Conservation (phyloP, 2,797 vertebrate species). For the Knipowitschia caucasica region DNA sequence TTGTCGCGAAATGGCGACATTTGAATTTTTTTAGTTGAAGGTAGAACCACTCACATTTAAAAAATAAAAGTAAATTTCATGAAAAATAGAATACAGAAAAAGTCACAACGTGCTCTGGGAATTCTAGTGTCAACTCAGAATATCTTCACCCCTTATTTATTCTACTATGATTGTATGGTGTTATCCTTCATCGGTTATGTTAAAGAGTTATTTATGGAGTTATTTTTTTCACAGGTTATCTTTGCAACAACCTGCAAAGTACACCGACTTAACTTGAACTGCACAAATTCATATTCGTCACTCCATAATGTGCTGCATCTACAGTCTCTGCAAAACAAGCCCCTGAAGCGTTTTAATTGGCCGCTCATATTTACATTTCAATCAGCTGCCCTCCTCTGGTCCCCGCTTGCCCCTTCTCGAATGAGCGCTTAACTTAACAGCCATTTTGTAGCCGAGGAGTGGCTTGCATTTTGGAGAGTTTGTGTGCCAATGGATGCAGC, state of each 20-base stretch:
- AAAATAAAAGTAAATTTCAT: no score
- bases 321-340: slow-evolving; percentile 72
- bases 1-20: no score
- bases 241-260: not conserved
- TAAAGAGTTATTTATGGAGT: no score
- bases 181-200: no score
- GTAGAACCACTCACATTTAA: no score
- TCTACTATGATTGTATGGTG: no score
- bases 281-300: slow-evolving; percentile 72
- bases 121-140: no score
- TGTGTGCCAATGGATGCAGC: slow-evolving; percentile 51
- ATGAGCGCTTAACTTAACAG: slow-evolving; percentile 49
- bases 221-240: no score
- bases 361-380: slow-evolving; percentile 75
- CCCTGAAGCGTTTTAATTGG: slow-evolving; percentile 75
- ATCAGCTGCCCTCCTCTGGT: slow-evolving; percentile 63
- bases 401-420: slow-evolving; percentile 55
- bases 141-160: no score
- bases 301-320: slow-evolving; percentile 74
- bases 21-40: no score
- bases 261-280: slow-evolving; percentile 55
- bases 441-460: slow-evolving; percentile 33
- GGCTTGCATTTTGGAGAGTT: slow-evolving; percentile 23
- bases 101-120: no score
- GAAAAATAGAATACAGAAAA: no score